phyloP scores from a whole-genome alignment of 2,113 vertebrate genomes.

The Xiphophorus couchianus region DNA sequence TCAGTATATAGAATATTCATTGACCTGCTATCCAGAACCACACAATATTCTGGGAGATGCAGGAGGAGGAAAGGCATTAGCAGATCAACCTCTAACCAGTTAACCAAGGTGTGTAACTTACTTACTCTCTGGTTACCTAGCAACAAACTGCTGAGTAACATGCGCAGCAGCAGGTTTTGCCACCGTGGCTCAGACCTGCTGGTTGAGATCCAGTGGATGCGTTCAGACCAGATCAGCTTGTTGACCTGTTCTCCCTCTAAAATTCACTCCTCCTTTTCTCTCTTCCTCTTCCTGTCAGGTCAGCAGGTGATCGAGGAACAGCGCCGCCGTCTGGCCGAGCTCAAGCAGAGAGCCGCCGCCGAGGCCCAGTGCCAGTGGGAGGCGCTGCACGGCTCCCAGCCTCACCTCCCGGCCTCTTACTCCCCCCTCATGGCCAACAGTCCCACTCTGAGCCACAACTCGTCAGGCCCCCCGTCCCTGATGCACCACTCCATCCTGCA shows the following conservation, averaged over 20 bases:
- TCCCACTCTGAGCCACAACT: slow-evolving; percentile 32
- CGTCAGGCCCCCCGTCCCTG: slow-evolving; percentile 54
- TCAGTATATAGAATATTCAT: too few relatives aligned
- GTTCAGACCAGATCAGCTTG: slow-evolving; percentile 1
- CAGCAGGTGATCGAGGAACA: slow-evolving; percentile 97
- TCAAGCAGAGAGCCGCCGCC: slow-evolving; percentile 90
- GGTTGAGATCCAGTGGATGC: not conserved
- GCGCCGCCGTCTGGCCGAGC: slow-evolving; percentile 89
- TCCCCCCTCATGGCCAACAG: slow-evolving; percentile 55
- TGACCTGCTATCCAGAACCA: too few relatives aligned
- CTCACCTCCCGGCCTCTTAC: slow-evolving; percentile 74
- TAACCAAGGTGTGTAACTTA: too few relatives aligned
- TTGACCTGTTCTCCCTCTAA: not conserved
- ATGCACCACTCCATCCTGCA: slow-evolving; percentile 93
- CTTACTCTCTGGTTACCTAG: too few relatives aligned
- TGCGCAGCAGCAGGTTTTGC: too few relatives aligned
- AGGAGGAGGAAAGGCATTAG: not conserved
- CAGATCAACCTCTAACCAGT: too few relatives aligned
- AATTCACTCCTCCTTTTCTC: not conserved
- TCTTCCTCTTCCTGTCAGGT: slow-evolving; percentile 73
- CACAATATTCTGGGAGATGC: not conserved
- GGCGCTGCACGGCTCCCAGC: slow-evolving; percentile 83
- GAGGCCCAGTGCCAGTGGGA: slow-evolving; percentile 98
- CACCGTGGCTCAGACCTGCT: slow-evolving; percentile 1
- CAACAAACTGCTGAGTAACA: too few relatives aligned